A percentile compares a stretch with the other conserved stretches of the same genome.
Evolutionary conservation across 2,888 invertebrate genomes (phyloP).

Genomic region (Cataglyphis altisquamis): DNA sequence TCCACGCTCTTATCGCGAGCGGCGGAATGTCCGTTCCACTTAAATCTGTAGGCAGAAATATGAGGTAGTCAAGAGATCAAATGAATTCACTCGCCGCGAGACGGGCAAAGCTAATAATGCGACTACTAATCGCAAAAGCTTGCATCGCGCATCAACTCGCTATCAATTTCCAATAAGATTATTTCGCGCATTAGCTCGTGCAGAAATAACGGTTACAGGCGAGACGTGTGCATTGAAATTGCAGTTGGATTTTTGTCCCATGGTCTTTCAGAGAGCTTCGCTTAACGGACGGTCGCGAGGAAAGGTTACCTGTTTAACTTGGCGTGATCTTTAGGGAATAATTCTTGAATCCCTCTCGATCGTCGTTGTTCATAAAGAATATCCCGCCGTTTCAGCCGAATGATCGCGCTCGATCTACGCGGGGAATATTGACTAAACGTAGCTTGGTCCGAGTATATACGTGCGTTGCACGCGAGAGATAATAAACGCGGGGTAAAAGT

Average conservation of each 20-base stretch:
- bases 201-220: background rate
- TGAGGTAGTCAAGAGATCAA: conserved; percentile 16
- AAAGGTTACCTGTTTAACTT: conserved; percentile 49
- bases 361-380: background rate
- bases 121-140: conserved; percentile 8
- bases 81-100: background rate
- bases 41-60: background rate
- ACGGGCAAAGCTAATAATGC: background rate
- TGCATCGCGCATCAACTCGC: background rate
- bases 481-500: conserved; percentile 67
- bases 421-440: conserved; percentile 45
- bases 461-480: conserved; percentile 50
- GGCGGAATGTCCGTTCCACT: background rate
- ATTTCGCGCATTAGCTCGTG: background rate
- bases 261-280: background rate
- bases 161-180: conserved; percentile 13
- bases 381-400: background rate
- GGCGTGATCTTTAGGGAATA: conserved; percentile 42
- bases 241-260: conserved; percentile 18
- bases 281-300: background rate
- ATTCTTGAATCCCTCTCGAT: background rate
- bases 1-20: conserved; percentile 3
- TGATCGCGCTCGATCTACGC: conserved; percentile 21
- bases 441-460: conserved; percentile 49
- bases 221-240: background rate